These are phyloP conservation scores for Mastigias papua DNA, from an alignment of 30 jellyfish, hydroid and myxozoan species.

Conservation along the genomic window DNA sequence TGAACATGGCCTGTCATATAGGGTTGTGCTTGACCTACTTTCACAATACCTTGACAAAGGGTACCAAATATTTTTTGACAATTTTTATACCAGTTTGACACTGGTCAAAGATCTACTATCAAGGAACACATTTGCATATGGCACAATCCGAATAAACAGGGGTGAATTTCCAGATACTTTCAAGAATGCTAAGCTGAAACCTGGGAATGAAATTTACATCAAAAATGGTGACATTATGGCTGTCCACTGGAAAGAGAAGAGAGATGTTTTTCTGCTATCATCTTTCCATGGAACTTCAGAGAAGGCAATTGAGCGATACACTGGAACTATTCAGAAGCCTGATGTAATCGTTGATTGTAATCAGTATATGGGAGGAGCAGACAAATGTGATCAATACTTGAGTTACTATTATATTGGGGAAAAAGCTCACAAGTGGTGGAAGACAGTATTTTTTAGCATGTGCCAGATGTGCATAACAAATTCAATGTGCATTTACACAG, in stretches of 20 bases:
- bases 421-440: slow-evolving; percentile 56
- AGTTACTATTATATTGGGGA: neutral
- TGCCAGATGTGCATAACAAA: slow-evolving; percentile 46
- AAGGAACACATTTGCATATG: slow-evolving; percentile 53
- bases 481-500: slow-evolving; percentile 38
- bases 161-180: slow-evolving; percentile 38
- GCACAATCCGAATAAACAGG: slow-evolving; percentile 39
- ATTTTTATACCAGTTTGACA: slow-evolving; percentile 36
- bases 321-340: neutral
- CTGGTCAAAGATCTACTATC: slow-evolving; percentile 35
- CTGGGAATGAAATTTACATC: slow-evolving; percentile 7
- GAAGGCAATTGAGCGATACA: neutral
- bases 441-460: slow-evolving; percentile 43
- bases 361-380: slow-evolving; percentile 16
- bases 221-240: slow-evolving; percentile 25
- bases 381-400: slow-evolving; percentile 9
- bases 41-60: slow-evolving; percentile 55
- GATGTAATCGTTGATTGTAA: slow-evolving; percentile 2
- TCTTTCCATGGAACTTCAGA: neutral
- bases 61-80: slow-evolving; percentile 47
- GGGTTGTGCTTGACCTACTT: slow-evolving; percentile 63
- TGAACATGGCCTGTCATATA: slow-evolving; percentile 55
- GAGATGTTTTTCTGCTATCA: slow-evolving; percentile 10
- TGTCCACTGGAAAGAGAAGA: slow-evolving; percentile 45
- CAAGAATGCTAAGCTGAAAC: slow-evolving; percentile 18